Percentiles rank a stretch among this genome's conserved stretches.
These are phyloP conservation scores for Muscicapa striata DNA, from an alignment of 2,797 vertebrate species.

Conservation along the genomic window DNA sequence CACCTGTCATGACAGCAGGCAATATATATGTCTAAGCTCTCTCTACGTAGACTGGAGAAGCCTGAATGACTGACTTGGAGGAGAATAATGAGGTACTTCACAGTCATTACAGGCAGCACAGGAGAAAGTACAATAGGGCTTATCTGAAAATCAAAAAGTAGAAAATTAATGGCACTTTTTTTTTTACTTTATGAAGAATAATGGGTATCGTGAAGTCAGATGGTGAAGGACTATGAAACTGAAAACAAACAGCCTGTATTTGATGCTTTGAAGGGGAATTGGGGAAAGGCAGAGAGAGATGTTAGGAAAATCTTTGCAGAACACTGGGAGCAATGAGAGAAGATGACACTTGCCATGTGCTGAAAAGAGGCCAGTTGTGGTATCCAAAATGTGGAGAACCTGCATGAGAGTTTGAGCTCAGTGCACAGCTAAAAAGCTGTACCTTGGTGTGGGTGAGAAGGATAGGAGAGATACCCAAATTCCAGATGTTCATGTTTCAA, in stretches of 20 bases:
- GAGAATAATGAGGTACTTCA: constrained; percentile 62
- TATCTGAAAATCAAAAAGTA: constrained; percentile 58
- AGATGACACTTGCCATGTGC: not conserved
- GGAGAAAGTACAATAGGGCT: constrained; percentile 37
- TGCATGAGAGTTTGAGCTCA: not conserved
- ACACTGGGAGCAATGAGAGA: constrained; percentile 15
- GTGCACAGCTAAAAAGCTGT: not conserved
- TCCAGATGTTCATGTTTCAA: not conserved
- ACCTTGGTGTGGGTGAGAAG: not conserved
- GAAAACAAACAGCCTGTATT: constrained; percentile 44
- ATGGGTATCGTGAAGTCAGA: constrained; percentile 8
- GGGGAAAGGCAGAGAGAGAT: not conserved
- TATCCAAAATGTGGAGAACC: not conserved
- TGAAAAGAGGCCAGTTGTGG: constrained; percentile 2
- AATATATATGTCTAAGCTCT: constrained; percentile 10
- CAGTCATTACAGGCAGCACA: constrained; percentile 47
- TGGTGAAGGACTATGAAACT: constrained; percentile 17
- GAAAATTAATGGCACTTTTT: constrained; percentile 37
- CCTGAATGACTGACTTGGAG: constrained; percentile 56
- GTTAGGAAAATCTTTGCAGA: constrained; percentile 25
- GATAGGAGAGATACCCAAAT: not conserved
- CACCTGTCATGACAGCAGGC: constrained; percentile 37
- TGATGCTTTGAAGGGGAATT: not conserved
- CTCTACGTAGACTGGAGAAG: constrained; percentile 22
- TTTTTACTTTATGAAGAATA: constrained; percentile 10